These are phyloP conservation scores for Synergus itoensis DNA, from an alignment of 2,888 invertebrate species.

Conservation along the genomic window DNA sequence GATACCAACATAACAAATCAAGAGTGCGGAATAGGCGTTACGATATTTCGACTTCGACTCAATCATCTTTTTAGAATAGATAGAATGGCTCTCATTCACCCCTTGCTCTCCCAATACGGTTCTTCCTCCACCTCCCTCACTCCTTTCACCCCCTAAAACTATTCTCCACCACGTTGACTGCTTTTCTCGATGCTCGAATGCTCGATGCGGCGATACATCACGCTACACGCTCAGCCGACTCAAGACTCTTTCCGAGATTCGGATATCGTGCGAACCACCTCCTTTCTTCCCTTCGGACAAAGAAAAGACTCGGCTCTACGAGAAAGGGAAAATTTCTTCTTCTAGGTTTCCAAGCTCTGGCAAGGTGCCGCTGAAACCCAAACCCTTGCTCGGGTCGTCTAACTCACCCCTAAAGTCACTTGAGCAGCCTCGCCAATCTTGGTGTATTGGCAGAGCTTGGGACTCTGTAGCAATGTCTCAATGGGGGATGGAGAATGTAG, in stretches of 20 bases:
- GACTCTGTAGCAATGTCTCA: constrained; percentile 11
- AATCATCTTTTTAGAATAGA: too few relatives aligned
- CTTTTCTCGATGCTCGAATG: constrained; percentile 63
- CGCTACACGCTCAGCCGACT: constrained; percentile 49
- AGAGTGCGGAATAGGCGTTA: too few relatives aligned
- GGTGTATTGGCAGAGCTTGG: constrained; percentile 9
- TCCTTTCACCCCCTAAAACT: constrained; percentile 41
- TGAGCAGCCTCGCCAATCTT: constrained; percentile 28
- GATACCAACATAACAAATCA: too few relatives aligned
- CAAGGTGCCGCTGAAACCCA: constrained; percentile 17
- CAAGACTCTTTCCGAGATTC: constrained; percentile 29
- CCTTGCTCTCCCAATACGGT: not conserved
- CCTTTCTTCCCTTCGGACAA: constrained; percentile 15
- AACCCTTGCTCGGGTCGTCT: not conserved
- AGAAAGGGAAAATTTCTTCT: not conserved
- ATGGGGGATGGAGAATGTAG: constrained; percentile 8
- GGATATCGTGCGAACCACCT: constrained; percentile 27
- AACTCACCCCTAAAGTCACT: not conserved
- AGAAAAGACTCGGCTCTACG: not conserved
- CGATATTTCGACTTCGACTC: too few relatives aligned
- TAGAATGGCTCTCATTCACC: not conserved
- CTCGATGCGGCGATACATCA: constrained; percentile 72
- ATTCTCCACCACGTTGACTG: constrained; percentile 52
- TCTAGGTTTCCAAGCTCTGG: not conserved
- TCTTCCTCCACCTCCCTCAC: not conserved